Conservation (phyloP, 30 jellyfish, hydroid and myxozoan species). For the Morbakka virulenta region DNA sequence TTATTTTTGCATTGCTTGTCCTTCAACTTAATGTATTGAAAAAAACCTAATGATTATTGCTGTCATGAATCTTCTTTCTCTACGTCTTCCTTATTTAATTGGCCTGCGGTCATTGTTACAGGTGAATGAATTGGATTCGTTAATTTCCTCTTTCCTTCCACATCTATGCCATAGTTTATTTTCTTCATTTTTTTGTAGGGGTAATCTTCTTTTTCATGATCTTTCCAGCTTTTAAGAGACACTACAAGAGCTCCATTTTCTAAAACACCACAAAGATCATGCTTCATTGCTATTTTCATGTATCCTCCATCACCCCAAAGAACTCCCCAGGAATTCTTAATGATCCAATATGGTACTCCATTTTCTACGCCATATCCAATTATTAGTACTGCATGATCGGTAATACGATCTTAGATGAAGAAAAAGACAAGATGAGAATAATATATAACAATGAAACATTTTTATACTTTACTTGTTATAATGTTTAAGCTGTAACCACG, state of each 20-base stretch:
- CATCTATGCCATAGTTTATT: neutral
- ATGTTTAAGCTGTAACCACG: too few species aligned
- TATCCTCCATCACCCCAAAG: constrained; percentile 61
- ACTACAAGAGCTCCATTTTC: constrained; percentile 89
- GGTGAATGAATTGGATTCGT: too few species aligned
- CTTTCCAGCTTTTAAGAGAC: too few species aligned
- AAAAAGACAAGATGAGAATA: neutral
- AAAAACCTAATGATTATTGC: too few species aligned
- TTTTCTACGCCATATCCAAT: constrained; percentile 59
- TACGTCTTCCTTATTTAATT: too few species aligned
- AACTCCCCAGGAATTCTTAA: constrained; percentile 56
- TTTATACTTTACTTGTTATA: neutral
- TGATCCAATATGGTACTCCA: constrained; percentile 44
- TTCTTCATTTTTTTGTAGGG: constrained; percentile 42
- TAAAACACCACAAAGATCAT: constrained; percentile 56
- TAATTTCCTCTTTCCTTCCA: too few species aligned
- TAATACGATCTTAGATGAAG: too few species aligned
- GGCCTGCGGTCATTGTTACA: too few species aligned
- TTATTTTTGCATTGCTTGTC: too few species aligned
- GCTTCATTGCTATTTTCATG: constrained; percentile 33
- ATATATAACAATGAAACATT: neutral
- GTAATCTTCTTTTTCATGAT: constrained; percentile 6
- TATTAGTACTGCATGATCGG: constrained; percentile 55
- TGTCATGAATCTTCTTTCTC: too few species aligned
- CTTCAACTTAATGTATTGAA: too few species aligned